Evolutionary conservation across 2,113 vertebrate species (phyloP).

Genomic region (Lipotes vexillifer): DNA sequence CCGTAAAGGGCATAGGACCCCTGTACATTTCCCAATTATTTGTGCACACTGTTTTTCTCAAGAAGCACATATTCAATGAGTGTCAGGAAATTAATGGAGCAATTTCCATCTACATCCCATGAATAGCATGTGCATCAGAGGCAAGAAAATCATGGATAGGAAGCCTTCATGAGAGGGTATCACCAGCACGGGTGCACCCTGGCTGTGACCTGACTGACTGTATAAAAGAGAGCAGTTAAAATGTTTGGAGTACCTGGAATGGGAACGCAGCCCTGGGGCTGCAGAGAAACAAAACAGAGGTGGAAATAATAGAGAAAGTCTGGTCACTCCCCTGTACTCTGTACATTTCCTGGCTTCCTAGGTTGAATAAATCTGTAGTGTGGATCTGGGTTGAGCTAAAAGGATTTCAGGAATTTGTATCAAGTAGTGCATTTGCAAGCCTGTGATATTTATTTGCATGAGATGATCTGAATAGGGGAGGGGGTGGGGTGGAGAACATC

Average conservation of each 20-base stretch:
- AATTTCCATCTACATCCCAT: background rate
- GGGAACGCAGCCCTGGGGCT: background rate
- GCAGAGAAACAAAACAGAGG: background rate
- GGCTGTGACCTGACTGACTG: background rate
- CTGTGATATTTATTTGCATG: background rate
- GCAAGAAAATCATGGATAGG: background rate
- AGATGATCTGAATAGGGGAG: background rate
- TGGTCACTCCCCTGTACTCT: background rate
- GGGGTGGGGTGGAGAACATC: background rate
- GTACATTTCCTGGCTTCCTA: background rate
- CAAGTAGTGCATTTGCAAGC: background rate
- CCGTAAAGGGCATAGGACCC: background rate
- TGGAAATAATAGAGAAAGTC: background rate
- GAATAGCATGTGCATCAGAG: background rate
- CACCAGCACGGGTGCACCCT: background rate
- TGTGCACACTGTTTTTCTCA: background rate
- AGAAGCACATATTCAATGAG: background rate
- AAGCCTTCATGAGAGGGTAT: background rate
- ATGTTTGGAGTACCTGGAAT: background rate
- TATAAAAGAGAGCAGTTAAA: background rate
- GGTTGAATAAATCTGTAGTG: background rate
- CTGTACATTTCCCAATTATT: background rate
- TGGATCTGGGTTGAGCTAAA: background rate
- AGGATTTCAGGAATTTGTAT: background rate
- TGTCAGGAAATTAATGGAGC: background rate